A percentile compares a stretch with the other conserved stretches of the same genome.
Conservation (phyloP, 2,113 vertebrate genomes). For the Alexandromys fortis region DNA sequence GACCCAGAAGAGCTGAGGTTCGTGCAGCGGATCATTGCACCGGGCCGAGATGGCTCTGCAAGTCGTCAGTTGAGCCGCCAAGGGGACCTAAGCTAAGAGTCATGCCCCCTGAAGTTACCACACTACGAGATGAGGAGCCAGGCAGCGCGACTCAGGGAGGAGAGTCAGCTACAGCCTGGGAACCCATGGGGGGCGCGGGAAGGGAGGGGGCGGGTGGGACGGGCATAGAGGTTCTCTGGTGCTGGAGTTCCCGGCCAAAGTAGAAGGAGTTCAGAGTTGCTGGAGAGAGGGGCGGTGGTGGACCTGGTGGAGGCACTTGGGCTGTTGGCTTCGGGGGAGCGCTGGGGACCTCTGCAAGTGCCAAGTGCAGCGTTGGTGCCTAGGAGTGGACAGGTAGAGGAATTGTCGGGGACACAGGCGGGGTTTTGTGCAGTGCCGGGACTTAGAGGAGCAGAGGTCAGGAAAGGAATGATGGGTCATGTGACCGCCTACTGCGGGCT, state of each 20-base stretch:
- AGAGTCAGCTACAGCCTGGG: background rate
- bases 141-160: background rate
- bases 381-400: no score
- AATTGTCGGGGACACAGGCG: no score
- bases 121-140: background rate
- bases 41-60: background rate
- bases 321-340: fast-evolving
- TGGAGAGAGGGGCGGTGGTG: no score
- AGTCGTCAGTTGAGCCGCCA: background rate
- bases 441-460: fast-evolving
- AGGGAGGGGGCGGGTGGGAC: background rate
- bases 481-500: fast-evolving
- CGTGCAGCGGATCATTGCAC: no score
- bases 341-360: background rate
- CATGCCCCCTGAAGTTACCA: no score
- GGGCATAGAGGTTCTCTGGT: fast-evolving
- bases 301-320: no score
- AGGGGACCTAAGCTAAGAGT: background rate
- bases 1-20: background rate
- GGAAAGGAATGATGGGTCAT: background rate
- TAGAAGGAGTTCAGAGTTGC: no score
- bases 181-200: background rate
- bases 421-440: no score
- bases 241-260: no score
- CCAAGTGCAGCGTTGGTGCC: background rate